Conservation (phyloP, 2,888 invertebrate species). For the Atrina japonica region DNA sequence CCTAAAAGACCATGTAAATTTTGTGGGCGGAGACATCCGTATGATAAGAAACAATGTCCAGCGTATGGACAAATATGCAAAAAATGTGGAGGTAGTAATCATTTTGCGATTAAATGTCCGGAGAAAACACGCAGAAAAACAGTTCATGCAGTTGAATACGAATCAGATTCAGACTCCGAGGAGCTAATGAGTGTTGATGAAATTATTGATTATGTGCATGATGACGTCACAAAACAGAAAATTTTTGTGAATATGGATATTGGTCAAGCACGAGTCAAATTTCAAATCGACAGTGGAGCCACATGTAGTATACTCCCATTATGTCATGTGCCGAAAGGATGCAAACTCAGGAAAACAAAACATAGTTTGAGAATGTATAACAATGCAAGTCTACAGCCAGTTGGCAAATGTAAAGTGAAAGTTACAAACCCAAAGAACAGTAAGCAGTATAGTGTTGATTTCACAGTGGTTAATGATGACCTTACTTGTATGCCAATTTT, state of each 20-base stretch:
- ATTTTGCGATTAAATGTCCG: constrained; percentile 26
- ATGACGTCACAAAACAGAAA: not conserved
- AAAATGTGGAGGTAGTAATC: constrained; percentile 29
- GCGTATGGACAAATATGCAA: constrained; percentile 23
- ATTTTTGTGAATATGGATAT: not conserved
- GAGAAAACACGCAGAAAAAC: not conserved
- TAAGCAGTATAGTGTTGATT: not conserved
- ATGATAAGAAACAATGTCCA: constrained; percentile 27
- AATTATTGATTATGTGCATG: not conserved
- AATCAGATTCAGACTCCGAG: constrained; percentile 4
- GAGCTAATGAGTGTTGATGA: constrained; percentile 3
- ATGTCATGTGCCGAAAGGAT: not conserved
- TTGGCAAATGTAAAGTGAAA: not conserved
- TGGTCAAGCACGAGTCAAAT: not conserved
- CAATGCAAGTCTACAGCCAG: not conserved
- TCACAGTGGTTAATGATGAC: not conserved
- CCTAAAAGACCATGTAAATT: constrained; percentile 1
- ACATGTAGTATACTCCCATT: not conserved
- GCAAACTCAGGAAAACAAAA: not conserved
- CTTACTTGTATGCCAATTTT: not conserved
- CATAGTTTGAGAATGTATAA: not conserved
- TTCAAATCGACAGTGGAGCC: constrained; percentile 16
- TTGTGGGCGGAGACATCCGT: constrained; percentile 24
- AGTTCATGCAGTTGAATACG: not conserved
- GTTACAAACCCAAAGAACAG: constrained; percentile 1